Evolutionary conservation across 2,888 invertebrate species (phyloP).

Genomic region (Stegophylla sp.): DNA sequence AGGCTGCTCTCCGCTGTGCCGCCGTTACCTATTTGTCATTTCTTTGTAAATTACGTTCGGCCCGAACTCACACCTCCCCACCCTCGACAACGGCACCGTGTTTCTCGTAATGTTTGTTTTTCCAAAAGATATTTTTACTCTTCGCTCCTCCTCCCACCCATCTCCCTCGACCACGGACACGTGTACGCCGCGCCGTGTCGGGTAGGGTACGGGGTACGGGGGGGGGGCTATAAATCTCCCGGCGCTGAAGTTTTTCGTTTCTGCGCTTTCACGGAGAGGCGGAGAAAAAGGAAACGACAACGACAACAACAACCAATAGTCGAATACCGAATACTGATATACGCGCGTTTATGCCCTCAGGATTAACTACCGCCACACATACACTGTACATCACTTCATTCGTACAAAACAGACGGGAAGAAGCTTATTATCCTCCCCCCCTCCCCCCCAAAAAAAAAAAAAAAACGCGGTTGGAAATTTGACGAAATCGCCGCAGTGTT

Average conservation of each 20-base stretch:
- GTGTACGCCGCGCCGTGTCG: slow-evolving; percentile 18
- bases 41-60: slow-evolving; percentile 8
- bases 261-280: too few species aligned
- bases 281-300: slow-evolving; percentile 13
- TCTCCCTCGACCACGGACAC: slow-evolving; percentile 28
- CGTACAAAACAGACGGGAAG: too few species aligned
- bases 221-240: slow-evolving; percentile 44
- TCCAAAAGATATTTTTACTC: slow-evolving; percentile 10
- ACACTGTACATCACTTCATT: too few species aligned
- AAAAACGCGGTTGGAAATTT: too few species aligned
- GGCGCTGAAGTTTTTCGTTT: slow-evolving; percentile 34
- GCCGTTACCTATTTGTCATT: neutral
- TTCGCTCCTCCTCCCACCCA: too few species aligned
- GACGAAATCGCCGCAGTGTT: too few species aligned
- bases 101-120: slow-evolving; percentile 29
- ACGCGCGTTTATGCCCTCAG: too few species aligned
- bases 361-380: too few species aligned
- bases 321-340: slow-evolving; percentile 33
- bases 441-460: too few species aligned
- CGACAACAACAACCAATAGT: slow-evolving; percentile 25
- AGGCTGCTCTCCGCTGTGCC: neutral
- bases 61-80: neutral
- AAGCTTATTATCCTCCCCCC: too few species aligned
- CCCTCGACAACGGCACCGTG: neutral
- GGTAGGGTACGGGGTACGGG: too few species aligned